These are phyloP conservation scores for Metallyticus violacea DNA, from an alignment of 2,888 invertebrate species.

Conservation along the genomic window DNA sequence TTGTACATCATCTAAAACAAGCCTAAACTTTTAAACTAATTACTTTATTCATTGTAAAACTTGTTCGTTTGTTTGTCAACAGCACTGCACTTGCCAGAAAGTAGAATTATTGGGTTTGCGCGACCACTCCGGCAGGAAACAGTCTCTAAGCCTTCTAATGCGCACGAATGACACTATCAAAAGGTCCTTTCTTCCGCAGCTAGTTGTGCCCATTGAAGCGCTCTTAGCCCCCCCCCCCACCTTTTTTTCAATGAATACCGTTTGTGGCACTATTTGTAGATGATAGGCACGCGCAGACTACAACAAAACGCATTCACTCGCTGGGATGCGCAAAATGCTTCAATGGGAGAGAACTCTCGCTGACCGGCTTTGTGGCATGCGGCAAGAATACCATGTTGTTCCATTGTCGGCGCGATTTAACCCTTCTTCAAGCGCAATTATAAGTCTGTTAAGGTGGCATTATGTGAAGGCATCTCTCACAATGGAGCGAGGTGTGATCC, in stretches of 20 bases:
- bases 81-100: no score
- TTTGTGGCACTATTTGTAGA: conserved; percentile 3
- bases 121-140: background rate
- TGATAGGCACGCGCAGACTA: conserved; percentile 4
- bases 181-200: background rate
- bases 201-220: background rate
- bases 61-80: background rate
- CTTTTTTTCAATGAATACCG: conserved; percentile 3
- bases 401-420: background rate
- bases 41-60: no score
- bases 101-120: background rate
- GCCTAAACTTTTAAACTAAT: no score
- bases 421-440: background rate
- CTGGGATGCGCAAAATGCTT: background rate
- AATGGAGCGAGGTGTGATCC: background rate
- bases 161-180: background rate
- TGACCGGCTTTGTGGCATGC: background rate
- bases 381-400: no score
- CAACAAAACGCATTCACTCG: background rate
- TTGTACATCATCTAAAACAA: no score
- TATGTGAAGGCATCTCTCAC: background rate
- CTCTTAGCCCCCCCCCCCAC: background rate
- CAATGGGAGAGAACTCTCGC: background rate
- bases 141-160: background rate
- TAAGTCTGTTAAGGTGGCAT: background rate